Evolutionary conservation across 2,113 vertebrate species (phyloP).

Genomic region (Anser cygnoides): DNA sequence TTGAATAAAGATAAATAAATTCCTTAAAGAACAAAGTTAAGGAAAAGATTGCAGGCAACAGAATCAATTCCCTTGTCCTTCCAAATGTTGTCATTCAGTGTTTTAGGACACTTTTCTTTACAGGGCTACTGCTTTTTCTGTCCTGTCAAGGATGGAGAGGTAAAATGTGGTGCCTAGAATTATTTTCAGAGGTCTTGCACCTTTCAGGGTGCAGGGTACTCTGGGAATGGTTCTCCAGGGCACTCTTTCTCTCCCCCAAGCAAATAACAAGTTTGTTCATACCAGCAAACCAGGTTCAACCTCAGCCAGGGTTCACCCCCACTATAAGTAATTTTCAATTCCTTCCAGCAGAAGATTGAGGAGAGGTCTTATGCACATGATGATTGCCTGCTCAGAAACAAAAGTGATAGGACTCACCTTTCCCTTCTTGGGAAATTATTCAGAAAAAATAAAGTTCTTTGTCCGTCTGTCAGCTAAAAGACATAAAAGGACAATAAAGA

Average conservation of each 20-base stretch:
- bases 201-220: not conserved
- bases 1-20: not conserved
- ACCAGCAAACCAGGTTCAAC: not conserved
- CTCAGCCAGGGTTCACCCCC: not conserved
- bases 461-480: not conserved
- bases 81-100: not conserved
- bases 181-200: not conserved
- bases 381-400: not conserved
- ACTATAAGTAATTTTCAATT: not conserved
- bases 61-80: not conserved
- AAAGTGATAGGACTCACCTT: not conserved
- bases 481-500: not conserved
- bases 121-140: not conserved
- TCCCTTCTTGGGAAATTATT: not conserved
- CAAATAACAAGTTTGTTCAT: not conserved
- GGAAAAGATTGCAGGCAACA: not conserved
- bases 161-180: rapidly evolving
- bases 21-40: not conserved
- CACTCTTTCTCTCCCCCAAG: not conserved
- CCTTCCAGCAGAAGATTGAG: not conserved
- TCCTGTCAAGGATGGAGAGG: not conserved
- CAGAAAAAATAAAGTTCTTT: not conserved
- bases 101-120: not conserved
- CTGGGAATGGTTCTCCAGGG: not conserved
- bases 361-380: not conserved